Evolutionary conservation across 2,888 invertebrate species (phyloP).

Genomic region (Blomia tropicalis): DNA sequence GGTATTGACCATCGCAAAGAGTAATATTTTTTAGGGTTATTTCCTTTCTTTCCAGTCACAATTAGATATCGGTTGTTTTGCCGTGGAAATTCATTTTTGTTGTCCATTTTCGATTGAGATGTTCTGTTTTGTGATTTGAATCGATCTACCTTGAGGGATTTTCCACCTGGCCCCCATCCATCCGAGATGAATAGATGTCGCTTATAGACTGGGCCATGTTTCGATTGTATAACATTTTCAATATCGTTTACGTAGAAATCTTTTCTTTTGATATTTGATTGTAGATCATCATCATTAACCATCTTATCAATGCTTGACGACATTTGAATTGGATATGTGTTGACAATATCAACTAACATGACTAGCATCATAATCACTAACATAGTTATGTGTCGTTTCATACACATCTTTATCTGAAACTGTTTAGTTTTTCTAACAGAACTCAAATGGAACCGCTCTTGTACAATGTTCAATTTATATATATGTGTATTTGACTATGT

Average conservation of each 20-base stretch:
- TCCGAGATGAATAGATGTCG: constrained; percentile 21
- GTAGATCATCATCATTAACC: background rate
- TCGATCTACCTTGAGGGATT: background rate
- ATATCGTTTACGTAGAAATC: background rate
- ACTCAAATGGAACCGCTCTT: too few relatives aligned
- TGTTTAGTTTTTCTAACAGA: too few relatives aligned
- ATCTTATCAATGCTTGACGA: background rate
- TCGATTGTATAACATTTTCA: background rate
- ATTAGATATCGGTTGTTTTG: background rate
- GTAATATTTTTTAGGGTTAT: background rate
- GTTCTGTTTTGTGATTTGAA: too few relatives aligned
- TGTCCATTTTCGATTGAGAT: too few relatives aligned
- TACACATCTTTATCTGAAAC: background rate
- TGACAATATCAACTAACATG: too few relatives aligned
- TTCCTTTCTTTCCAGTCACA: background rate
- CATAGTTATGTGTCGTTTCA: too few relatives aligned
- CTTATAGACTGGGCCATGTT: background rate
- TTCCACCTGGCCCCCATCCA: constrained; percentile 25
- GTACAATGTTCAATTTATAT: too few relatives aligned
- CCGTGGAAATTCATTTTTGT: too few relatives aligned
- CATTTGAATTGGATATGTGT: background rate
- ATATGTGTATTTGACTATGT: too few relatives aligned
- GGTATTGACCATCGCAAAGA: background rate
- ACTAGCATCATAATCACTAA: too few relatives aligned
- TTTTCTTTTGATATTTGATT: background rate